Evolutionary conservation across 2,113 vertebrate genomes (phyloP), one percentile per base, ranked within the genome.

Genomic region (Desmodus rotundus): DNA sequence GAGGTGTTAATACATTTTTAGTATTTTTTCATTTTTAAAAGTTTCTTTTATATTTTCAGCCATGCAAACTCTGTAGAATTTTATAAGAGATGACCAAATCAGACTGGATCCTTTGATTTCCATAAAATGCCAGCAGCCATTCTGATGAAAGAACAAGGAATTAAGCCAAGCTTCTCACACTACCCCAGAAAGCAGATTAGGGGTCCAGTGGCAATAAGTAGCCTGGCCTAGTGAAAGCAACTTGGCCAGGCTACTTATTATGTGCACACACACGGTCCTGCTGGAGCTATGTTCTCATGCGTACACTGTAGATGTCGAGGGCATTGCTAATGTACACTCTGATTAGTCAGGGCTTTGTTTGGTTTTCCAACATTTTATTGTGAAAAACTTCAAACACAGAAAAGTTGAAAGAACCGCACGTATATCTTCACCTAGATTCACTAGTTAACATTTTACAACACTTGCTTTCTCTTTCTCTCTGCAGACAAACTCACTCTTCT

Each of bases 81-180:
- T 89, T 72, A 89, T 1, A 92, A 93, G 56, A 65, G 50, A 83
- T 82, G 74, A 67, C 16, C 13, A 7, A 84, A 83, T 76, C 45
- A 92, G 92, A 77, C 72, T 67, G 38, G 63, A 78, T 87, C 65
- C 91, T 92, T 47, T 43, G 90, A 92, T 87, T 93, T 87, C 83
- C 84, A 76, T 73, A 80, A 94, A 96, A 92, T 87, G 61, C 52
- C 87, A 81, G 31, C 15, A 92, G 50, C 14, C 33, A 80, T 41
- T 81, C 65, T 90, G 52, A 77, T 63, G 54, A 89, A 95, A 91
- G 65, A 89, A 68, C 24, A 73, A 65, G 36, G 36, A 94, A 92
- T 54, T 19, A 72, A 83, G 78, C 73, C 80, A 95, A 94, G 95
- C 73, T 83, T 36, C 73, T 91, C 82, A 67, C 1, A 15, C 3